phyloP scores from a whole-genome alignment of 2,797 vertebrate genomes.

The Chiroxiphia lanceolata region DNA sequence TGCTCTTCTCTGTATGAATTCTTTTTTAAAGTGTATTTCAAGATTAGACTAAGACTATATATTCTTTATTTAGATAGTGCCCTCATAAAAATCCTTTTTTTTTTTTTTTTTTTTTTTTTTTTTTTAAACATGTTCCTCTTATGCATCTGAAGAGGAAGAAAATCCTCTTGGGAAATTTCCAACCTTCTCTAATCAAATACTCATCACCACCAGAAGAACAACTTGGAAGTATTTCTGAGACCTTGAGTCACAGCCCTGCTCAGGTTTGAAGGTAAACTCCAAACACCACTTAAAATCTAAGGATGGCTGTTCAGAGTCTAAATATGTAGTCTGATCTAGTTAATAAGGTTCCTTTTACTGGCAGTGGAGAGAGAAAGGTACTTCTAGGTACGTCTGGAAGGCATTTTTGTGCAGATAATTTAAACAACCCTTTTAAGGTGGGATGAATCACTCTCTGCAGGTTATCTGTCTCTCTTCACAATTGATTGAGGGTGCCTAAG shows the following conservation, averaged over 20 bases:
- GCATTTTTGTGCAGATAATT: neutral
- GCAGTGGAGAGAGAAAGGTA: neutral
- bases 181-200: neutral
- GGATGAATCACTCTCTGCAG: neutral
- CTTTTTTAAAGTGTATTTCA: neutral
- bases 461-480: neutral
- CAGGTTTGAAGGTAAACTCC: neutral
- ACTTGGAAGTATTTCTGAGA: neutral
- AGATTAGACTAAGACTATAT: neutral
- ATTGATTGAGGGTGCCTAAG: neutral
- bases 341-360: neutral
- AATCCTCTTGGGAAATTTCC: neutral
- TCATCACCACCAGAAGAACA: neutral
- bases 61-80: neutral
- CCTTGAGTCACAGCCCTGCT: neutral
- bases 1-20: neutral
- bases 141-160: neutral
- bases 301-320: neutral
- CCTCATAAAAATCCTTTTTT: neutral
- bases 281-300: neutral
- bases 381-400: neutral
- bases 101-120: no score
- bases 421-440: neutral
- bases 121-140: fast-evolving
- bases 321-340: neutral